Base-by-base conservation (phyloP, 2,113 vertebrate species). In the Colossoma macropomum region DNA sequence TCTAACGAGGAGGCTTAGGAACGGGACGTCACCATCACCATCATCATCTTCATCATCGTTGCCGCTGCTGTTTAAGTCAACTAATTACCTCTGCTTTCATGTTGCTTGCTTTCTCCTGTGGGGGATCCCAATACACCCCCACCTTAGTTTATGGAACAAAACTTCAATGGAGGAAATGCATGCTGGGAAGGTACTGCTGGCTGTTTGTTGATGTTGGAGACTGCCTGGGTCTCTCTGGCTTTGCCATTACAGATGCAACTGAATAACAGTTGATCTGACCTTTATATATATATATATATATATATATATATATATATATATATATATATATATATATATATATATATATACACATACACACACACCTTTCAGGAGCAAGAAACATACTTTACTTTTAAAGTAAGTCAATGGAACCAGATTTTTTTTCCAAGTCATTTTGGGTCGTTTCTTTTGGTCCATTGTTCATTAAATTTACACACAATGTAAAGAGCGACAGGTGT, bases 81-180 rank as follows among this genome's bases (percentile, higher is more conserved):
- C 77, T 80, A 86, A 86, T 83, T 83, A 83, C 77, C 81, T 80
- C 56, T 62, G 63, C 77, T 80, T 83, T 83, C 70, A 86, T 80
- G 66, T 76, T 60, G 59, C 72, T 48, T 48, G 78, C 66, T 52
- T 83, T 66, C 63, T 86, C 85, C 85, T 77, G 77, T 83, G 85
- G 85, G 74, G 66, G 72, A 86, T 65, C 62, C 25, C 32, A 50
- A n/a, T 45, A 52, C 56, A 65, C 77, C 82, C 63, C 81, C 75
- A 48, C 54, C 25, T 19, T 76, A 77, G 73, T 75, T 76, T 80
- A 72, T 70, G 77, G 71, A 80, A 68, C n/a, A 48, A 85, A 79
- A 86, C 84, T 60, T 79, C 48, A 86, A 63, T 41, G 32, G 66
- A 77, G 41, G 27, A 68, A 76, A 66, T 65, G 85, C 77, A 80